Evolutionary conservation across 2,888 invertebrate species (phyloP), one percentile per base, ranked within the genome.

Genomic region (Hypena proboscidalis): DNA sequence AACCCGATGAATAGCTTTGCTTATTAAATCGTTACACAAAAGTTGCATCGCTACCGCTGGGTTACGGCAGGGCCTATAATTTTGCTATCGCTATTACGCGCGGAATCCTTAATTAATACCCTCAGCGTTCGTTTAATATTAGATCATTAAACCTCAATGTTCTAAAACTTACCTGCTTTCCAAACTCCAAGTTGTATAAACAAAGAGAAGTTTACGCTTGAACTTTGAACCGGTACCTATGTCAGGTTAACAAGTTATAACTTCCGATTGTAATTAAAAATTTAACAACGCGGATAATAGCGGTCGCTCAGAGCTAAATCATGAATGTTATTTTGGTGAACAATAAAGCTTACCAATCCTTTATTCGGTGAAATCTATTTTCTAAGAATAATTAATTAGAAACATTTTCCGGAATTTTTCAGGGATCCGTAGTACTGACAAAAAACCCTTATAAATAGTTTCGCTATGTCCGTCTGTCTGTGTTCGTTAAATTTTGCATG

Each of bases 81-180:
- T 80, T 77, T 62, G 65, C 77, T 77, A 82, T 83, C 78, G 79
- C 77, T 80, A 80, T 85, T 80, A 80, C 78, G 77, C 82, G 39
- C 71, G 67, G 82, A 83, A 86, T 87, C 83, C 79, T 80, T 90
- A 90, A 90, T 90, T 87, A 90, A 86, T 87, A 86, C 86, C 85
- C 77, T 67, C 77, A 76, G 75, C 83, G 85, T 87, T 83, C 86
- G 82, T 89, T 84, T 87, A 89, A 90, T 90, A 90, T 89, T 90
- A 87, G 86, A 90, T 90, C 89, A 90, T 89, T 90, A 89, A 90
- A 83, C 90, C 90, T 77, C 89, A 83, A 86, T 86, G 90, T 90
- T 87, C 80, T 73, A 82, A 84, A 89, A 89, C 89, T 90, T 90
- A 84, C 85, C 85, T 88, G 86, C 83, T 85, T 82, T 81, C 74